phyloP scores from a whole-genome alignment of 1,140 invertebrate genomes.

The Branchinecta lynchi region DNA sequence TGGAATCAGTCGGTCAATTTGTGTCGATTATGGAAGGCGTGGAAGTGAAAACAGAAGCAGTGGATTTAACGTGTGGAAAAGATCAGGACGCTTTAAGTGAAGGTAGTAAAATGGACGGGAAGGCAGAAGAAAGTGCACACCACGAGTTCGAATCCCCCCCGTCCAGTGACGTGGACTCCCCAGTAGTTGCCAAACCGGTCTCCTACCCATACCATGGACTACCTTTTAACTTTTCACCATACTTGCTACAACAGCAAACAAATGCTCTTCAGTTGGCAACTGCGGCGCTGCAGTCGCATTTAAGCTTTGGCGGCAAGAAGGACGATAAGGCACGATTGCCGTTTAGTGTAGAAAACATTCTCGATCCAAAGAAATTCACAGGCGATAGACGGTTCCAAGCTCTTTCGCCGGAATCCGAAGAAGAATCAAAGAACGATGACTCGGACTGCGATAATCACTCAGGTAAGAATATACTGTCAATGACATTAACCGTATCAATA shows the following conservation, averaged over 20 bases:
- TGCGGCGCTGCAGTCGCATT: neutral
- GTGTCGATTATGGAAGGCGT: slow-evolving; percentile 9
- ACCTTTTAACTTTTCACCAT: slow-evolving; percentile 1
- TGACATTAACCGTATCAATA: no score
- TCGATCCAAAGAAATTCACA: slow-evolving; percentile 77
- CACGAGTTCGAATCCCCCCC: neutral
- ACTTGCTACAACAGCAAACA: neutral
- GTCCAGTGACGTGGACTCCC: neutral
- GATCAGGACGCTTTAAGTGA: neutral
- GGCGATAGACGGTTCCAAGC: slow-evolving; percentile 33
- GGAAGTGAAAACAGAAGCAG: neutral
- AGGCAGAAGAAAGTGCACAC: neutral
- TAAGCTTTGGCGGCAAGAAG: neutral
- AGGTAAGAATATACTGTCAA: neutral
- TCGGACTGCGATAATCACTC: neutral
- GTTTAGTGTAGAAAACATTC: slow-evolving; percentile 79
- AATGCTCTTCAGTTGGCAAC: neutral
- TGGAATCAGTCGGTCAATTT: neutral
- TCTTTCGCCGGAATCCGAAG: neutral
- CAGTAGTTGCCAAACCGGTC: neutral
- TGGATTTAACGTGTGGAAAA: neutral
- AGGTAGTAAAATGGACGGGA: neutral
- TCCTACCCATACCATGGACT: neutral
- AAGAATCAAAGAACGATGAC: slow-evolving; percentile 3
- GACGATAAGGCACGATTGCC: neutral